Conservation (phyloP, 2,113 vertebrate species). For the Gorsachius goisagi region DNA sequence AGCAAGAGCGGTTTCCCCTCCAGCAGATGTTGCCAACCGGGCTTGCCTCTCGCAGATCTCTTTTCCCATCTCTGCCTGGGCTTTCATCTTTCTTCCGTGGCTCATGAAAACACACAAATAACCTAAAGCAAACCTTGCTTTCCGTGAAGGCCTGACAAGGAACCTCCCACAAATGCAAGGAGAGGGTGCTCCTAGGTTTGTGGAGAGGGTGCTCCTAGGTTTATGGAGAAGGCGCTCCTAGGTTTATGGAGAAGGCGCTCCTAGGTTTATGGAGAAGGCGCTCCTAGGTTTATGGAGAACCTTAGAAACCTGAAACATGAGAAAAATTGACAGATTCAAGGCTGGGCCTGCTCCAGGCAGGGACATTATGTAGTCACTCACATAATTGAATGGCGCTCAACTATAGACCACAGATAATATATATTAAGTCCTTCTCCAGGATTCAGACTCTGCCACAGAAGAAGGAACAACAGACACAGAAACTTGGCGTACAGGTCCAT, state of each 20-base stretch:
- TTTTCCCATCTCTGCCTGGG: not conserved
- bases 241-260: too few relatives aligned
- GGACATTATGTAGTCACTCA: not conserved
- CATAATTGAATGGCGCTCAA: not conserved
- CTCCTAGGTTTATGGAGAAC: too few relatives aligned
- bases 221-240: too few relatives aligned
- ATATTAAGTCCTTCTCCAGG: not conserved
- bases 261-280: too few relatives aligned
- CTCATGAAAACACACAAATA: not conserved
- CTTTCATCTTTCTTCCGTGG: not conserved
- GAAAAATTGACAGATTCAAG: not conserved
- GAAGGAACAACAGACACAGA: not conserved
- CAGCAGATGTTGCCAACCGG: accelerated
- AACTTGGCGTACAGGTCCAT: not conserved
- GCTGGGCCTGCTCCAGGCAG: not conserved
- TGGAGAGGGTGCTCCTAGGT: too few relatives aligned
- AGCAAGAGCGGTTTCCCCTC: not conserved
- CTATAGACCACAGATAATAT: not conserved
- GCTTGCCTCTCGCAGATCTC: not conserved
- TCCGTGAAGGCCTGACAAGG: not conserved
- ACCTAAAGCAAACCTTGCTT: not conserved
- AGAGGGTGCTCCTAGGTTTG: not conserved
- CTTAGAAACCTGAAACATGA: not conserved
- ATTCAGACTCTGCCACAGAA: not conserved
- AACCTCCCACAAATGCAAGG: not conserved